phyloP scores from a whole-genome alignment of 2,888 invertebrate genomes.

The Orthosia gothica region DNA sequence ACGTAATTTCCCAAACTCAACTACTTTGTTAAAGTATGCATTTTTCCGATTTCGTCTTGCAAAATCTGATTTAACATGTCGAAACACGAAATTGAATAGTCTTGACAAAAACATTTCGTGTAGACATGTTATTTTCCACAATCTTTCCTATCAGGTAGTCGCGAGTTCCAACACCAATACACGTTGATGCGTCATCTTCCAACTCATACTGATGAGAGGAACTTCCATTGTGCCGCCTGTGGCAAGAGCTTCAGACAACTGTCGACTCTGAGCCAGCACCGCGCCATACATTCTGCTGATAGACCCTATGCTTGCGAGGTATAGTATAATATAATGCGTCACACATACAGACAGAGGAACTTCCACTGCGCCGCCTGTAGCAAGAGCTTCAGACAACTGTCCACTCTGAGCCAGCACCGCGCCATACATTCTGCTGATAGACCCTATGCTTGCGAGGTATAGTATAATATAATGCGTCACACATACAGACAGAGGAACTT shows the following conservation, averaged over 20 bases:
- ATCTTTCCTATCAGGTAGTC: constrained; percentile 89
- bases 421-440: constrained; percentile 95
- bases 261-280: constrained; percentile 94
- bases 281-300: constrained; percentile 95
- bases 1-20: no score
- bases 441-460: constrained; percentile 77
- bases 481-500: no score
- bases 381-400: constrained; percentile 94
- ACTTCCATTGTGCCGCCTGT: constrained; percentile 94
- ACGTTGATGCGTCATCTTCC: constrained; percentile 95
- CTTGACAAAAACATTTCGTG: no score
- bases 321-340: background rate
- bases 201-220: constrained; percentile 95
- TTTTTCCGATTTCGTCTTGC: no score
- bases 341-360: constrained; percentile 95
- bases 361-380: constrained; percentile 94
- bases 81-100: no score
- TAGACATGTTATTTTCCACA: background rate
- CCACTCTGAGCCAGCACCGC: constrained; percentile 94
- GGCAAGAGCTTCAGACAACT: constrained; percentile 95
- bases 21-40: no score
- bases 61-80: no score
- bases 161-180: constrained; percentile 95
- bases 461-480: no score
- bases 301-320: constrained; percentile 94